phyloP scores from a whole-genome alignment of 2,797 vertebrate genomes.

The Threskiornis aethiopicus region DNA sequence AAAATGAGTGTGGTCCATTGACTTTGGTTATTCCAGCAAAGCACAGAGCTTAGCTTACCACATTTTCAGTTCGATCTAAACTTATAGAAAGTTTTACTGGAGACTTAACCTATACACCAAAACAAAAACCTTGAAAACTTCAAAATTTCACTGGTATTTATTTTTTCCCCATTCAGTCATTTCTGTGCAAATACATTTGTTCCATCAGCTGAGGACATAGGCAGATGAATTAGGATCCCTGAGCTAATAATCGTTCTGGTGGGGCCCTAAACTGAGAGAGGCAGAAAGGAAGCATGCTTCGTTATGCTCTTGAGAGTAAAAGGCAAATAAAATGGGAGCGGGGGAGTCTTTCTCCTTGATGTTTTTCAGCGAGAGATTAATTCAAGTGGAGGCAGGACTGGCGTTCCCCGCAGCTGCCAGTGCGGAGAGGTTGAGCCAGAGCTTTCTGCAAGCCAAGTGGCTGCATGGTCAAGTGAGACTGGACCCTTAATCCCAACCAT shows the following conservation, averaged over 20 bases:
- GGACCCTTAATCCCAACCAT: not conserved
- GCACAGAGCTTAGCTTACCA: not conserved
- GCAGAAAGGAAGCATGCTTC: not conserved
- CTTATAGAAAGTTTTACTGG: not conserved
- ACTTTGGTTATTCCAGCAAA: not conserved
- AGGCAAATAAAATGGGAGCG: not conserved
- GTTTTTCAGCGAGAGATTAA: not conserved
- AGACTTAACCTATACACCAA: not conserved
- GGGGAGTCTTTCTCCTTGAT: not conserved
- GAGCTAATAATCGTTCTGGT: not conserved
- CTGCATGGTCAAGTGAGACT: not conserved
- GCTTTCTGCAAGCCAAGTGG: not conserved
- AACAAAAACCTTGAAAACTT: not conserved
- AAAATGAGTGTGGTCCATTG: not conserved
- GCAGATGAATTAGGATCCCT: not conserved
- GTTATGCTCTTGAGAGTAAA: not conserved
- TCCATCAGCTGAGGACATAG: not conserved
- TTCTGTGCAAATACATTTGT: not conserved
- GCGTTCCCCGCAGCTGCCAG: not conserved
- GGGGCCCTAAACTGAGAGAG: not conserved
- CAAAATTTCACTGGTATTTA: rapidly evolving
- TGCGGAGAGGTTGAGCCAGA: not conserved
- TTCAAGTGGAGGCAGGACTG: not conserved
- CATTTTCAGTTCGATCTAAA: not conserved
- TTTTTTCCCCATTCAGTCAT: not conserved